phyloP scores from a whole-genome alignment of 2,797 vertebrate species.

The Pelobates cultripes region DNA sequence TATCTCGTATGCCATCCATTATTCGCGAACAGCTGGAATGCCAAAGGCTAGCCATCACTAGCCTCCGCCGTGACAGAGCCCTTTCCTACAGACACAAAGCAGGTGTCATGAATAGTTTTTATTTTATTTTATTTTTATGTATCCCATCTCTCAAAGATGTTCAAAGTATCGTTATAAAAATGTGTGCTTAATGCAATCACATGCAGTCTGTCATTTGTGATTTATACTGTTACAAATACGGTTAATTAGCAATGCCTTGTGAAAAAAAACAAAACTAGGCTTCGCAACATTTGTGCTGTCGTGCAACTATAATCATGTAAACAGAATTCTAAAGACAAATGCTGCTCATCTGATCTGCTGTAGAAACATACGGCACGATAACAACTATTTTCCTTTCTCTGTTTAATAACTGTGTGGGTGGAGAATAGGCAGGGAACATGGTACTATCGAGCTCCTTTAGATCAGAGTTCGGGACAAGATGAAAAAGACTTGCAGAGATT shows the following conservation, averaged over 20 bases:
- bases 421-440: constrained; percentile 3
- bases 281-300: constrained; percentile 18
- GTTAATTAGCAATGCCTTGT: constrained; percentile 37
- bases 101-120: too few relatives aligned
- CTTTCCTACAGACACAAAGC: too few relatives aligned
- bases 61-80: too few relatives aligned
- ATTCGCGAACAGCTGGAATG: not conserved
- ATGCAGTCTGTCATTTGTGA: constrained; percentile 15
- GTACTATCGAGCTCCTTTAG: constrained; percentile 3
- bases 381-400: constrained; percentile 41
- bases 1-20: not conserved
- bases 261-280: constrained; percentile 11
- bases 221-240: not conserved
- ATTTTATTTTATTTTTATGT: too few relatives aligned
- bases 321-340: constrained; percentile 49
- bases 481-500: not conserved
- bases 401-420: constrained; percentile 43
- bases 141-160: too few relatives aligned
- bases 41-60: too few relatives aligned
- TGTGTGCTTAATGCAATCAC: constrained; percentile 16
- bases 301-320: constrained; percentile 49
- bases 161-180: not conserved
- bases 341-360: constrained; percentile 18
- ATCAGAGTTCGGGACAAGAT: not conserved
- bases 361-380: constrained; percentile 19